Evolutionary conservation across 2,797 vertebrate species (phyloP).

Genomic region (Peromyscus aztecus): DNA sequence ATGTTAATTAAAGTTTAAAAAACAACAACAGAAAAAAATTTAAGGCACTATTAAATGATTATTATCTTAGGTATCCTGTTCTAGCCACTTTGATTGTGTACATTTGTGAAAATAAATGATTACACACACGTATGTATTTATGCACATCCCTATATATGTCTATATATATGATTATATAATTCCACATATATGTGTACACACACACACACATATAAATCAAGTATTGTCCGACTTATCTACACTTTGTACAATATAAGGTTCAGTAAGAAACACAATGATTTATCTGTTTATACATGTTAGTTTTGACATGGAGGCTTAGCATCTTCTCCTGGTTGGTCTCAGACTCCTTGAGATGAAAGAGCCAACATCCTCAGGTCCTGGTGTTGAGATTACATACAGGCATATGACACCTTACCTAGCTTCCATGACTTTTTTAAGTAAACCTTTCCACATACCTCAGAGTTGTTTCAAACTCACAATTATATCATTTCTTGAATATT

Average conservation of each 20-base stretch:
- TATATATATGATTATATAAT: background rate
- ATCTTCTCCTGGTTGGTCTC: background rate
- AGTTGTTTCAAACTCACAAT: background rate
- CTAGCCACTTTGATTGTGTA: background rate
- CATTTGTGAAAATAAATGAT: background rate
- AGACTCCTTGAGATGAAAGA: background rate
- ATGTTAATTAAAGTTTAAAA: constrained; percentile 11
- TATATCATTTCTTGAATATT: no score
- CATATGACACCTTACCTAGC: background rate
- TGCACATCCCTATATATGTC: background rate
- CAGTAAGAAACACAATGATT: constrained; percentile 31
- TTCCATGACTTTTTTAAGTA: no score
- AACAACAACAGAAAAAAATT: constrained; percentile 19
- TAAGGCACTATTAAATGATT: background rate
- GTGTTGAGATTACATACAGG: background rate
- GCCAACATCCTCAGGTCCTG: fast-evolving
- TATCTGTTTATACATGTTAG: background rate
- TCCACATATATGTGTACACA: background rate
- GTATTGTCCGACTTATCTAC: background rate
- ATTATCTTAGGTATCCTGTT: background rate
- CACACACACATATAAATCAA: background rate
- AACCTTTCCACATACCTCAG: background rate
- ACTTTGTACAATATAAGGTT: background rate
- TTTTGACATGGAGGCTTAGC: background rate
- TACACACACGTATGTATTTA: background rate